Evolutionary conservation across 1,140 invertebrate species (phyloP).

Genomic region (Drosophila sturtevanti): DNA sequence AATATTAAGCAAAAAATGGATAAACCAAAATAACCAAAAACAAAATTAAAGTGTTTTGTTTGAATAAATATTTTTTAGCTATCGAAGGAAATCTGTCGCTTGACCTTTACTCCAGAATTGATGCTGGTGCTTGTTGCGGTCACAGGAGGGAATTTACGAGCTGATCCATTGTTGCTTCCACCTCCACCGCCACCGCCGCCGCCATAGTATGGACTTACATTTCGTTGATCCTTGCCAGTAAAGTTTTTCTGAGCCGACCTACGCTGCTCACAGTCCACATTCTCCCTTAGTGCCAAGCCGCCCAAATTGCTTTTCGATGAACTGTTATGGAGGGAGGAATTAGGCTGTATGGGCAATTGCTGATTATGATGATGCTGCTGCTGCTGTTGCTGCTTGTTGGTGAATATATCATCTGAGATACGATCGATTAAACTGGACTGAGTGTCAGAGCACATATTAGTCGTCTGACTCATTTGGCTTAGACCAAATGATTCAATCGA

Average conservation of each 20-base stretch:
- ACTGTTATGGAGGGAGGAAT: constrained; percentile 65
- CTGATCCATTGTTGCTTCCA: constrained; percentile 45
- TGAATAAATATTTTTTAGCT: constrained; percentile 46
- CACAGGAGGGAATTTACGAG: constrained; percentile 46
- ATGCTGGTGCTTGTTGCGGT: constrained; percentile 2
- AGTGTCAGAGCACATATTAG: constrained; percentile 26
- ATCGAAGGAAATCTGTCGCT: constrained; percentile 78
- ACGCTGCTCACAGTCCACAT: constrained; percentile 69
- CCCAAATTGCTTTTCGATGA: constrained; percentile 79
- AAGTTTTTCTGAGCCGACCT: constrained; percentile 80
- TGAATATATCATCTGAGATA: constrained; percentile 63
- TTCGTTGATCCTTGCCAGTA: constrained; percentile 74
- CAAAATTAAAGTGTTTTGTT: constrained; percentile 17
- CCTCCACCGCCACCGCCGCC: constrained; percentile 40
- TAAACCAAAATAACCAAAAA: constrained; percentile 41
- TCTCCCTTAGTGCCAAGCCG: constrained; percentile 69
- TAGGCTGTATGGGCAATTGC: constrained; percentile 54
- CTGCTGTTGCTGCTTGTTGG: constrained; percentile 27
- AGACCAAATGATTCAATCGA: constrained; percentile 66
- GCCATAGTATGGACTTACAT: constrained; percentile 71
- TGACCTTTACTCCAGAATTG: constrained; percentile 60
- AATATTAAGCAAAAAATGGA: constrained; percentile 42
- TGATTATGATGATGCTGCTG: too few relatives aligned
- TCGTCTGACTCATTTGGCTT: constrained; percentile 55
- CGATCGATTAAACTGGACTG: constrained; percentile 65